Evolutionary conservation across 2,888 invertebrate species (phyloP).

Genomic region (Himalopsyche anomala): DNA sequence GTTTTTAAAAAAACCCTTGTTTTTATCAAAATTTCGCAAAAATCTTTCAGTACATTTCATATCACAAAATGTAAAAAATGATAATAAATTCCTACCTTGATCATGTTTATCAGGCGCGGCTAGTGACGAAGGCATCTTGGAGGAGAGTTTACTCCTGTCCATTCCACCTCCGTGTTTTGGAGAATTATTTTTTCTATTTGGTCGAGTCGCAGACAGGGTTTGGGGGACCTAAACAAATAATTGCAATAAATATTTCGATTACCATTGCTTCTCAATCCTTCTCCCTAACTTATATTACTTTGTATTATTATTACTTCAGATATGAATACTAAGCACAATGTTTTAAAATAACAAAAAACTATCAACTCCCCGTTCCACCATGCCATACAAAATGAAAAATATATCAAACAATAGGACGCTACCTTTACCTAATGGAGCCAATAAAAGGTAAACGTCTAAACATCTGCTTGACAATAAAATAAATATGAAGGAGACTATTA

Average conservation of each 20-base stretch:
- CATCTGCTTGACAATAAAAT: too few relatives aligned
- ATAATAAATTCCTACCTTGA: conserved; percentile 69
- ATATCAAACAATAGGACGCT: too few relatives aligned
- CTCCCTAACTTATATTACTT: too few relatives aligned
- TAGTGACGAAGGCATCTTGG: conserved; percentile 67
- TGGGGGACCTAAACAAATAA: conserved; percentile 72
- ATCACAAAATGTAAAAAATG: background rate
- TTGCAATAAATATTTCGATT: background rate
- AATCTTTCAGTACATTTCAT: background rate
- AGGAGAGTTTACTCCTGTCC: conserved; percentile 67
- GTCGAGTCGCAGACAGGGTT: conserved; percentile 71
- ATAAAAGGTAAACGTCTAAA: too few relatives aligned
- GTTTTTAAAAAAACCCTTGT: too few relatives aligned
- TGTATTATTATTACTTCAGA: too few relatives aligned
- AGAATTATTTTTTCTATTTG: conserved; percentile 70
- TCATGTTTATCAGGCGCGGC: conserved; percentile 69
- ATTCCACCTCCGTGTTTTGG: conserved; percentile 70
- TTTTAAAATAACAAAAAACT: too few relatives aligned
- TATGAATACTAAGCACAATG: too few relatives aligned
- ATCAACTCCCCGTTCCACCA: too few relatives aligned
- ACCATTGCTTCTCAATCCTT: too few relatives aligned
- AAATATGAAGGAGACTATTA: background rate
- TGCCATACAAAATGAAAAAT: too few relatives aligned
- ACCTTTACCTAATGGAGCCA: too few relatives aligned
- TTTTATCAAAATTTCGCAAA: background rate